phyloP scores from a whole-genome alignment of 2,888 invertebrate genomes.

The Drosophila putrida region DNA sequence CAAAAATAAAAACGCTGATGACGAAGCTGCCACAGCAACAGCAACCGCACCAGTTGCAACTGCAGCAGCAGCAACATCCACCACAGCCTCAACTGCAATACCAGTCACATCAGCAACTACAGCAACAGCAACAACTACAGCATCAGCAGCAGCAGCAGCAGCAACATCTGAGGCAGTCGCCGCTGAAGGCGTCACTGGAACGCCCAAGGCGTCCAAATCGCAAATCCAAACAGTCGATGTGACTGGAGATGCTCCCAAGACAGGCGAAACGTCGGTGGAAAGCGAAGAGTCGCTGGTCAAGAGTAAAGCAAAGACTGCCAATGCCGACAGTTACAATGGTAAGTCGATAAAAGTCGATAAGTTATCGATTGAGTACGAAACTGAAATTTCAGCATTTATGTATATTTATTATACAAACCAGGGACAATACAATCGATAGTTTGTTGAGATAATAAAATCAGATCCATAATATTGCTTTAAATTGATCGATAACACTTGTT shows the following conservation, averaged over 20 bases:
- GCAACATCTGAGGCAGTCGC: slow-evolving; percentile 73
- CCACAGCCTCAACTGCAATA: slow-evolving; percentile 10
- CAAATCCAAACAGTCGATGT: slow-evolving; percentile 25
- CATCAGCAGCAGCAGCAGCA: slow-evolving; percentile 83
- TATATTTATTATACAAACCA: not conserved
- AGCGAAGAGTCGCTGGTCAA: slow-evolving; percentile 40
- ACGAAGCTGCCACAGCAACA: slow-evolving; percentile 32
- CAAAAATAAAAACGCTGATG: slow-evolving; percentile 53
- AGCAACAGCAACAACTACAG: slow-evolving; percentile 85
- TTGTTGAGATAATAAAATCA: not conserved
- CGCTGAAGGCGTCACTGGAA: slow-evolving; percentile 63
- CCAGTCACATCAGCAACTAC: slow-evolving; percentile 20
- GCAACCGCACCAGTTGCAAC: slow-evolving; percentile 46
- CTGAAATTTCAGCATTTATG: not conserved
- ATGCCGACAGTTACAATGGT: slow-evolving; percentile 52
- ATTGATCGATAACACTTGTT: not conserved
- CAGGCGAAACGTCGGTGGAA: slow-evolving; percentile 35
- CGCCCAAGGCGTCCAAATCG: slow-evolving; percentile 38
- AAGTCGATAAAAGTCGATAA: slow-evolving; percentile 26
- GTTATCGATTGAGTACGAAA: not conserved
- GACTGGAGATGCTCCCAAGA: slow-evolving; percentile 42
- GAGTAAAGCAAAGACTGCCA: slow-evolving; percentile 26
- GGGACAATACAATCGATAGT: too few species aligned
- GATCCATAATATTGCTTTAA: not conserved
- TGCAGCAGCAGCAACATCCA: slow-evolving; percentile 42